phyloP scores from a whole-genome alignment of 2,113 vertebrate species.

The Delphinus delphis region DNA sequence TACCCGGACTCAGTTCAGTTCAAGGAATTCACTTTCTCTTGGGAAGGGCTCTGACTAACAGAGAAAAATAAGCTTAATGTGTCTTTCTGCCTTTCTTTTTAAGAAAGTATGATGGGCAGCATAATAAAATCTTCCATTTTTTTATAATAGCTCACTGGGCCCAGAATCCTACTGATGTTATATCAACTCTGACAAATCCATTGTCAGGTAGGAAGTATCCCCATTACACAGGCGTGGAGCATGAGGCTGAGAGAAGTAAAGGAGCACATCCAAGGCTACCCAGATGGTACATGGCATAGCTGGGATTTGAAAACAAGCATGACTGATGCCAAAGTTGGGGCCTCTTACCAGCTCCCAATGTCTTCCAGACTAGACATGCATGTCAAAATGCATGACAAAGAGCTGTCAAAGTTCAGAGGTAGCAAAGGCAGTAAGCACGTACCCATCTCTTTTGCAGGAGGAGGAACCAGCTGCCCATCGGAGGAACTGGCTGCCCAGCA shows the following conservation, averaged over 20 bases:
- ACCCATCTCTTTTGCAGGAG: background rate
- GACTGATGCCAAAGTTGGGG: background rate
- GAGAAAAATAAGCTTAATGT: background rate
- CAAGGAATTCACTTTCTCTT: constrained; percentile 21
- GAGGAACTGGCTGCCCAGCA: background rate
- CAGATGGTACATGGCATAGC: background rate
- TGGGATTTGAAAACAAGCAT: background rate
- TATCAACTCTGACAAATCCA: background rate
- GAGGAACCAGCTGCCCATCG: background rate
- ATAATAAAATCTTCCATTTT: background rate
- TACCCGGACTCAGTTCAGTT: background rate
- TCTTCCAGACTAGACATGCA: background rate
- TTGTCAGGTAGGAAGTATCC: background rate
- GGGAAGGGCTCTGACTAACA: background rate
- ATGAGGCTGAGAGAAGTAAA: background rate
- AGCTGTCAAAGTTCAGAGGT: background rate
- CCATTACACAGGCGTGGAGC: background rate
- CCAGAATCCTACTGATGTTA: background rate
- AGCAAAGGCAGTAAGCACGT: background rate
- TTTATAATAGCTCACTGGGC: background rate
- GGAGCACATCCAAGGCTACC: fast-evolving
- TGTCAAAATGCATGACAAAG: background rate
- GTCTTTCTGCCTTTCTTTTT: background rate
- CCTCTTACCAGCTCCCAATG: background rate
- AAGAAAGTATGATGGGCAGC: background rate